Evolutionary conservation across 1,140 invertebrate species (phyloP), one percentile per base, ranked within the genome.

Genomic region (Scaptomyza graminum): DNA sequence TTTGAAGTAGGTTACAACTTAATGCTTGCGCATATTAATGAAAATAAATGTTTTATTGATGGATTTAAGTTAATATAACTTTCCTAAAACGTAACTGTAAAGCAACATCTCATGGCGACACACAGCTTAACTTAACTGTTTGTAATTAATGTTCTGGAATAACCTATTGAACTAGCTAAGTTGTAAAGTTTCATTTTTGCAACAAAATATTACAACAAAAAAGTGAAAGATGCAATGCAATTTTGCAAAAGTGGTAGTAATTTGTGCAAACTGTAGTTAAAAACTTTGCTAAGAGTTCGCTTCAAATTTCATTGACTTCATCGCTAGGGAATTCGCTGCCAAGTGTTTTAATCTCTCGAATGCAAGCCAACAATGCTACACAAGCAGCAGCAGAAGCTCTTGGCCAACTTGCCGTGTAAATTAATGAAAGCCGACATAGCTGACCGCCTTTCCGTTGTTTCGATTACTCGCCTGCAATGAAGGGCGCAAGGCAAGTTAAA

Each of bases 361-460:
- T 61, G 79, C 64, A 76, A 59, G 50, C 55, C 59, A 74, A 82
- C 28, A 49, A 50, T 55, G 56, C 41, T 1, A 3, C 18, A 22
- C 18, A 22, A 22, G 18, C 18, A 47, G 37, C 44, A 50, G 46
- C 49, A 60, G 61, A 18, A 70, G 37, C 62, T 51, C 22, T 15
- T 46, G 37, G 50, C 50, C 43, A 46, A 15, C 18, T 76, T 52
- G 54, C 54, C 62, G 68, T 59, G 69, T 64, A 72, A 69, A 85
- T 79, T 87, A 87, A 81, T 85, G 82, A 78, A 75, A 51, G 60
- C 62, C 56, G 71, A 73, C 55, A 63, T 46, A 68, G 64, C 71
- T 82, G 57, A 74, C 79, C 71, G 79, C 68, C 78, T 76, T 81
- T 68, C 57, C 66, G 62, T 44, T 82, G 79, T 83, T 83, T 83